Base-by-base conservation (phyloP, 1,140 invertebrate species). In the Archivesica marissinica region DNA sequence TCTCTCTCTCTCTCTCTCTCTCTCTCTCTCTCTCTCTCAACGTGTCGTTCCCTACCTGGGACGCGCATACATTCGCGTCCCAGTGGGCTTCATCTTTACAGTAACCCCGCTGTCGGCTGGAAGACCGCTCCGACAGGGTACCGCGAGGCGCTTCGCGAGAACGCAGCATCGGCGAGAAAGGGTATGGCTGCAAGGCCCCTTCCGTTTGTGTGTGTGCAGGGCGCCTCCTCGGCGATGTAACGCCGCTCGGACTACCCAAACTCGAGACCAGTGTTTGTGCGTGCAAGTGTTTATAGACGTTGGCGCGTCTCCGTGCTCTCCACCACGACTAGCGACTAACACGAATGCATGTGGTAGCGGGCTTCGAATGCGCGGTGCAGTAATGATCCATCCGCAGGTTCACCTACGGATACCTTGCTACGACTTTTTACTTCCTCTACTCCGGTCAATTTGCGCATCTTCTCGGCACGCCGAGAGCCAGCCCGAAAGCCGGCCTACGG, bases 351-450 rank as follows among this genome's bases (percentile, higher is more conserved):
- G n/a, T 52, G 47, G 47, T 15, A 52, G 47, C 47, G 20, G 52
- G 20, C 28, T 54, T 20, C 4, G 2, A n/a, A n/a, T n/a, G n/a
- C 39, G 33, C 9, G 38, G 0, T 75, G 20, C 84, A 86, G 44
- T 90, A 91, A 96, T 97, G 96, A 97, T 97, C 96, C 96, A 96
- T 96, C 96, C 96, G 96, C 96, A 96, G 96, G 96, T 97, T 97
- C 96, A 96, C 96, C 96, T 96, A 97, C 96, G 96, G 96, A 96
- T 96, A 97, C 96, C 96, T 96, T 97, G 96, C 97, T 97, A 97
- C 96, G 96, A 96, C 96, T 97, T 97, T n/a, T 96, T 96, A 96
- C 96, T 96, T 96, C 96, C 96, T 96, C 96, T 96, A 96, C 96
- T 96, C 96, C 95, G 95, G 95, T 95, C 95, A 96, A 95, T 96